Base-by-base conservation (phyloP, 1,140 invertebrate species). In the Orius insidiosus region DNA sequence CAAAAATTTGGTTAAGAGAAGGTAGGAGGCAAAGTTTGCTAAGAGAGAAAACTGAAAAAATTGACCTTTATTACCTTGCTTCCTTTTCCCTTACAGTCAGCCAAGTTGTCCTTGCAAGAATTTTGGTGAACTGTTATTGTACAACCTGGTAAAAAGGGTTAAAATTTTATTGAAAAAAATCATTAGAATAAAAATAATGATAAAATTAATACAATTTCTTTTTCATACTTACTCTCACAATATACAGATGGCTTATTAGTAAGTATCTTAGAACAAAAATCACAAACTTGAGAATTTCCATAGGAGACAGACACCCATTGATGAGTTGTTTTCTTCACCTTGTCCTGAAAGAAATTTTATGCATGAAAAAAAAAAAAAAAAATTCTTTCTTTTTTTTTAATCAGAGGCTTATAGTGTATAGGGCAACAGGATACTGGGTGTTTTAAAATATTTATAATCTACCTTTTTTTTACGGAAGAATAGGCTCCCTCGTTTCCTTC, bases 401-500 rank as follows among this genome's bases (percentile, higher is more conserved):
- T n/a, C n/a, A n/a, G n/a, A n/a, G n/a, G n/a, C n/a, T n/a, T 14
- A 5, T 15, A 52, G 40, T 43, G 13, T 50, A 19, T 35, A 52
- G 37, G 32, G 6, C 35, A 34, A 45, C 45, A 49, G 39, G 39
- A 10, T 13, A 38, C n/a, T n/a, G n/a, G n/a, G n/a, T n/a, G n/a
- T n/a, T n/a, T n/a, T n/a, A n/a, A n/a, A n/a, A n/a, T n/a, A n/a
- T n/a, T n/a, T n/a, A n/a, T n/a, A n/a, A n/a, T n/a, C 56, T 61
- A 76, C 75, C 65, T 88, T 88, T 61, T 87, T 85, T 63, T 85
- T 89, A 49, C 85, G 75, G 57, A 88, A 90, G 68, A 90, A 89
- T 37, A 89, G 65, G 47, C 85, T 88, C 34, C 84, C 84, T 39
- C 85, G 69, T 64, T 89, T 90, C 50, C 82, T 71, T 58, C 83